Percentiles rank a stretch among this genome's conserved stretches.
Conservation (phyloP, 2,797 vertebrate genomes). For the Salmo trutta region DNA sequence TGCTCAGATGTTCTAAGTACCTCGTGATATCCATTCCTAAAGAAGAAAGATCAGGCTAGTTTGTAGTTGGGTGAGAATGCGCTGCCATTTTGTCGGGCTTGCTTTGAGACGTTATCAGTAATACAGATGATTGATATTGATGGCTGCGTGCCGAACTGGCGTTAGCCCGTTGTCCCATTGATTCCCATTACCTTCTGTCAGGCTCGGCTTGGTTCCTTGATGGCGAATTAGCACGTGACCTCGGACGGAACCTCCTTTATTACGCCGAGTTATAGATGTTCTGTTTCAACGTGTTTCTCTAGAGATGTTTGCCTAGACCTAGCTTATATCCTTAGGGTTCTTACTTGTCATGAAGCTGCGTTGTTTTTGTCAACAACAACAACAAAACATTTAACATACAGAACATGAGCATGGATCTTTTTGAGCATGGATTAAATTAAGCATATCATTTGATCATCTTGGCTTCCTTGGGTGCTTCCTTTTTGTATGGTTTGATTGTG, state of each 20-base stretch:
- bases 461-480: background rate
- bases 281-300: background rate
- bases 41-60: constrained; percentile 40
- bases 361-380: too few relatives aligned
- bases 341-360: background rate
- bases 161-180: constrained; percentile 48
- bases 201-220: constrained; percentile 43
- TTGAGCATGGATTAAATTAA: background rate
- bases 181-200: constrained; percentile 56
- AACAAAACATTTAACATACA: too few relatives aligned
- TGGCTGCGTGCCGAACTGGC: constrained; percentile 35
- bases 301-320: background rate
- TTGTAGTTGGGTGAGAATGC: background rate
- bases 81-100: background rate
- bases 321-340: too few relatives aligned
- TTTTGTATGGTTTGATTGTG: too few relatives aligned
- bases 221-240: constrained; percentile 36
- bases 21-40: constrained; percentile 11
- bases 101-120: background rate
- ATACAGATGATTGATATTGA: constrained; percentile 53
- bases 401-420: too few relatives aligned
- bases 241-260: background rate
- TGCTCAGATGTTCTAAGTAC: background rate
- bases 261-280: background rate
- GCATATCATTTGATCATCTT: background rate